These are phyloP conservation scores for Calidris pygmaea DNA, from an alignment of 2,113 vertebrate genomes.

Conservation along the genomic window DNA sequence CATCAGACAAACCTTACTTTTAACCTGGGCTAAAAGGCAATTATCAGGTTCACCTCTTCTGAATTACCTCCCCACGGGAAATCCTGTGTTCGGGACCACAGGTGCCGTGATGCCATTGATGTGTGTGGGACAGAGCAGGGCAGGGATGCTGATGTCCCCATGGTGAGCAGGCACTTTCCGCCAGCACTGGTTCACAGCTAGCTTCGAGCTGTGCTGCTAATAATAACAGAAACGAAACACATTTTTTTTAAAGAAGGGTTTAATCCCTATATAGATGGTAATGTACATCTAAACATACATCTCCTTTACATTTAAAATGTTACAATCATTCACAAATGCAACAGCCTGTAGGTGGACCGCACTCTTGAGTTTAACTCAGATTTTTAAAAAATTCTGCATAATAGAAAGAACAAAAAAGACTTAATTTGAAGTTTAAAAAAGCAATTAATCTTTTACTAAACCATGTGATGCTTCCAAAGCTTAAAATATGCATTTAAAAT, in stretches of 20 bases:
- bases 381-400: neutral
- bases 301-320: neutral
- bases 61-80: neutral
- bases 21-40: neutral
- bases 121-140: neutral
- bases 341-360: neutral
- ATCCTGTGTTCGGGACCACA: neutral
- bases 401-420: neutral
- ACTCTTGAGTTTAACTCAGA: neutral
- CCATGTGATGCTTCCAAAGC: neutral
- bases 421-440: neutral
- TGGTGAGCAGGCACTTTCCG: accelerated
- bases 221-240: no score
- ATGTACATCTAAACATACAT: neutral
- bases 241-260: neutral
- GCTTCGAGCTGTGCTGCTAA: neutral
- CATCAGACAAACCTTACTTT: neutral
- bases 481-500: neutral
- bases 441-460: neutral
- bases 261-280: neutral
- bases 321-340: neutral
- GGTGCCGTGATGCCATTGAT: accelerated
- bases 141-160: neutral
- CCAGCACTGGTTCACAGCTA: no score
- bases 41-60: neutral